Evolutionary conservation across 2,113 vertebrate genomes (phyloP), one percentile per base, ranked within the genome.

Genomic region (Scalopus aquaticus): DNA sequence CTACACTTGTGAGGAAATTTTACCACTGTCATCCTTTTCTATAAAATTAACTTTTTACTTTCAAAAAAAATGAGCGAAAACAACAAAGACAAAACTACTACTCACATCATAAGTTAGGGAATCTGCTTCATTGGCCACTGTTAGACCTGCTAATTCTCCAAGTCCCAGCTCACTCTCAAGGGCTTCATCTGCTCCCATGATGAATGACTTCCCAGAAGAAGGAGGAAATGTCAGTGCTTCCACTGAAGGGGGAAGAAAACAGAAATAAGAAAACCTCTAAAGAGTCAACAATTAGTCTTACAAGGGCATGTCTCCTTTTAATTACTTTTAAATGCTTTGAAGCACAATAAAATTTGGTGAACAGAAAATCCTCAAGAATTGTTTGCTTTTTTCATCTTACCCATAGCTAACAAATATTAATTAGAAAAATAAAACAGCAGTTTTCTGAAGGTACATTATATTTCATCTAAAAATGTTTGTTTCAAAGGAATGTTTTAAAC

Each of bases 91-190:
- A 88, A 72, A 92, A 72, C n/a, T 44, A 76, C 2, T 94, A 99
- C 99, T 99, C 98, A 99, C 99, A 96, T 99, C 99, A 0, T 99
- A 99, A 12, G 98, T 98, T 95, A 99, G 98, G 10, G 98, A 99
- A 97, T 99, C 99, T 9, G 99, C 99, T 97, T 99, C 99, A 70
- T 99, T 99, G 97, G 99, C 99, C 96, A 99, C 99, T 1, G 99
- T 99, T 93, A 99, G 99, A 42, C 99, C 99, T 39, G 99, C 99
- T 83, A 99, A 97, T 87, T 99, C 99, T 90, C 99, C 99, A 94
- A 99, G 99, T 77, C 99, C 99, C 97, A 99, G 98, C 58, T 99
- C 99, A 77, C 97, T 99, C 98, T 99, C 99, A 98, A 99, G 99
- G 88, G 99, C 98, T 98, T 99, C 99, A 88, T 99, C 99, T 44